Evolutionary conservation across 2,797 vertebrate genomes (phyloP).

Genomic region (Jordanella pulchra): DNA sequence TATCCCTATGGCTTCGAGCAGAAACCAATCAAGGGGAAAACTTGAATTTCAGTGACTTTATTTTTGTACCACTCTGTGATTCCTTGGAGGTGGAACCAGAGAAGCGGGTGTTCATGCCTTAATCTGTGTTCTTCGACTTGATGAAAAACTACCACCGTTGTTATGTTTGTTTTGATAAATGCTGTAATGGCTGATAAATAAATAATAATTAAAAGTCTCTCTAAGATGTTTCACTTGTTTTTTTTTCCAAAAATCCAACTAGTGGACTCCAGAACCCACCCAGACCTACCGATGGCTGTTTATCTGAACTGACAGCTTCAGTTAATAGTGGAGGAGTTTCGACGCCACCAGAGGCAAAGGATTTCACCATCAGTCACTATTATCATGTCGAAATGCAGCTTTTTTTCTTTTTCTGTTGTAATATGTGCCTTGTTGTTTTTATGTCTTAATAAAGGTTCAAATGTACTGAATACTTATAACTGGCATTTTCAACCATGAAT

Average conservation of each 20-base stretch:
- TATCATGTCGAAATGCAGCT: no score
- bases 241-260: background rate
- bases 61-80: conserved; percentile 68
- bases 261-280: background rate
- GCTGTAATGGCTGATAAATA: conserved; percentile 47
- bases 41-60: conserved; percentile 65
- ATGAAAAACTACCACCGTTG: conserved; percentile 42
- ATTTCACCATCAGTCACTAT: no score
- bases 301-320: background rate
- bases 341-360: no score
- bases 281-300: background rate
- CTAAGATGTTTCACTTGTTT: conserved; percentile 3
- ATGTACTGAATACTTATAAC: no score
- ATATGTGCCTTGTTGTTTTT: no score
- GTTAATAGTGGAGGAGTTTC: no score
- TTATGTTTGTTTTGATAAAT: conserved; percentile 66
- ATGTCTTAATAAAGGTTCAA: no score
- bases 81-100: conserved; percentile 48
- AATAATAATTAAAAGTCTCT: conserved; percentile 8
- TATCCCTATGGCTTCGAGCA: conserved; percentile 54
- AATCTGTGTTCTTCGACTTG: conserved; percentile 46
- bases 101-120: conserved; percentile 67
- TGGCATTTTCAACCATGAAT: no score
- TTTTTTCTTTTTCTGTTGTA: no score
- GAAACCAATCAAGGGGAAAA: conserved; percentile 58